A percentile compares a stretch with the other conserved stretches of the same genome.
phyloP scores from a whole-genome alignment of 2,797 vertebrate genomes.

The Brachyrhaphis roseni region DNA sequence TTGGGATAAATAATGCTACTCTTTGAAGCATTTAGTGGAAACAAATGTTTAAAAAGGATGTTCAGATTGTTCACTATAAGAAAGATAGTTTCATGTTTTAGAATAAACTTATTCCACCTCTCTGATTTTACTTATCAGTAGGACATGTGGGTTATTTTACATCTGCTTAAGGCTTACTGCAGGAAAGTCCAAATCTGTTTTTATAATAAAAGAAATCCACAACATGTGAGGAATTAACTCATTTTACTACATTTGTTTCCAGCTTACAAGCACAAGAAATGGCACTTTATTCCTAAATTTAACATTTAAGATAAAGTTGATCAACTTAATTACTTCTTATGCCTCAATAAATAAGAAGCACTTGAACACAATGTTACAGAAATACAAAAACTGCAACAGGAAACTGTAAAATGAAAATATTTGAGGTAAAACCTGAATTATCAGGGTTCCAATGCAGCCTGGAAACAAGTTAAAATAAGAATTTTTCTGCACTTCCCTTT shows the following conservation, averaged over 20 bases:
- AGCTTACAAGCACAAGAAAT: background rate
- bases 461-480: background rate
- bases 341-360: background rate
- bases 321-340: background rate
- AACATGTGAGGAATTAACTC: background rate
- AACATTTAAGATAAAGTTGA: background rate
- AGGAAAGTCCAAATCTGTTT: background rate
- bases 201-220: background rate
- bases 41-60: conserved; percentile 39
- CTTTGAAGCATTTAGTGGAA: conserved; percentile 53
- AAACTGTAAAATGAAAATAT: background rate
- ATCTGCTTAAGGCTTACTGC: conserved; percentile 1
- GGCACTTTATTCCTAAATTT: background rate
- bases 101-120: conserved; percentile 52
- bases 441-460: background rate
- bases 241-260: background rate
- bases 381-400: background rate
- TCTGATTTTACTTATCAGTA: conserved; percentile 39
- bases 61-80: conserved; percentile 38
- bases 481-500: background rate
- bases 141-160: conserved; percentile 27
- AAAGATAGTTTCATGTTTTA: conserved; percentile 43
- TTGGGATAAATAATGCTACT: conserved; percentile 56
- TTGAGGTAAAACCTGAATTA: background rate
- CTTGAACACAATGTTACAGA: background rate